Base-by-base conservation (phyloP, 2,797 vertebrate genomes). In the Heteromormyrus szaboi region DNA sequence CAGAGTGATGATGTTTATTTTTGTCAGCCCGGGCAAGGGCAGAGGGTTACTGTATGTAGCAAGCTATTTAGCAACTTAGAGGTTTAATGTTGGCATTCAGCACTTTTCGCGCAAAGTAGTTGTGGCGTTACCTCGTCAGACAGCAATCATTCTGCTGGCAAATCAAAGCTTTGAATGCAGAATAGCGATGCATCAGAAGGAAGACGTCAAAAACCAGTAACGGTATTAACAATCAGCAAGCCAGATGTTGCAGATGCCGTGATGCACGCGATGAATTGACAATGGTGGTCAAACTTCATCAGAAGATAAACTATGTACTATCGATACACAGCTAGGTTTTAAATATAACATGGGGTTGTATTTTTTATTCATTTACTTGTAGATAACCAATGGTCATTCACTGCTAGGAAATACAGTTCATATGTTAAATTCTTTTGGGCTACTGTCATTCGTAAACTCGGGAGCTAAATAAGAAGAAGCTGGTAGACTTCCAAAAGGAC, bases 1-100 rank as follows among this genome's bases (percentile, higher is more conserved):
- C 93, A 93, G 92, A 92, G 92, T 91, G 2, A 86, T 90, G 91
- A 89, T 92, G 88, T 91, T 93, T 91, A 65, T 89, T 91, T 89
- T 83, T 90, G 89, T 91, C 86, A 59, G 89, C 88, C 54, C 90
- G 85, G 92, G 90, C 50, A 88, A 19, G 48, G 50, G 87, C n/a
- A 8, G 85, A 12, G 79, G 50, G 88, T 65, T 89, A 65, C 12
- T 44, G 51, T 25, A 72, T 54, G 50, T 54, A 79, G 88, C 88
- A 76, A 86, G 29, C 46, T 72, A 56, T 89, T 76, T 89, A 68
- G 86, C 56, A 87, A 87, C 37, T 87, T 87, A 22, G 41, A 54
- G 54, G 89, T 12, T 84, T 68, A 87, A 84, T 68, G 56, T 62
- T 87, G 44, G 48, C 86, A 68, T 89, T 84, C 41, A 68, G 86